A percentile compares a stretch with the other conserved stretches of the same genome.
phyloP scores from a whole-genome alignment of 1,140 invertebrate genomes.

The Lucilia sericata region DNA sequence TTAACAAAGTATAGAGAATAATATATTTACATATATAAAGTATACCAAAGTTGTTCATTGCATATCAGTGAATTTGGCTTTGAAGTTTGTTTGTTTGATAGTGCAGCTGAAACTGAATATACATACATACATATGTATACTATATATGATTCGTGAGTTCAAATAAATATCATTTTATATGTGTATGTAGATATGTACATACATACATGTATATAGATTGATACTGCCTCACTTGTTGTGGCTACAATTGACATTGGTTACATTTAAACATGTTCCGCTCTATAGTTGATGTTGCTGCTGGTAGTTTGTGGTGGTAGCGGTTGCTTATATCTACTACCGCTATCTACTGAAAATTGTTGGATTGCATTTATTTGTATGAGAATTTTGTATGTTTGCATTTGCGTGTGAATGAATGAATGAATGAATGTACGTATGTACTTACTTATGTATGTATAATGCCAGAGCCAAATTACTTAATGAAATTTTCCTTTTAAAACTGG shows the following conservation, averaged over 20 bases:
- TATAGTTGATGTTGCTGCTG: conserved; percentile 35
- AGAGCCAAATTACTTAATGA: conserved; percentile 30
- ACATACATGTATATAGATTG: not conserved
- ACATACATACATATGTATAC: too few species aligned
- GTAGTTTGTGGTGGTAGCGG: conserved; percentile 10
- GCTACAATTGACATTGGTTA: conserved; percentile 39
- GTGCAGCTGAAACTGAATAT: too few species aligned
- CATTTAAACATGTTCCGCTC: not conserved
- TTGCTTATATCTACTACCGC: not conserved
- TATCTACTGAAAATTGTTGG: not conserved
- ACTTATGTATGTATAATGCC: not conserved
- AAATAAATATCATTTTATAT: too few species aligned
- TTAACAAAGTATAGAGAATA: not conserved
- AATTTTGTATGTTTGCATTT: not conserved
- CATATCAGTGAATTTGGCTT: not conserved
- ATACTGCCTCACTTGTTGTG: conserved; percentile 6
- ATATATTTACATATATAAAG: too few species aligned
- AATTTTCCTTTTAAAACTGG: conserved; percentile 22
- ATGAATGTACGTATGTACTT: too few species aligned
- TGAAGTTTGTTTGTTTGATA: not conserved
- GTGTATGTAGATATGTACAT: not conserved
- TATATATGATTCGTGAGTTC: too few species aligned
- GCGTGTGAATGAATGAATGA: not conserved
- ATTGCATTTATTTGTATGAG: not conserved
- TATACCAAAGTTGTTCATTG: conserved; percentile 1